A percentile compares a stretch with the other conserved stretches of the same genome.
phyloP scores from a whole-genome alignment of 2,888 invertebrate genomes.

The Ryuthela nishihirai region DNA sequence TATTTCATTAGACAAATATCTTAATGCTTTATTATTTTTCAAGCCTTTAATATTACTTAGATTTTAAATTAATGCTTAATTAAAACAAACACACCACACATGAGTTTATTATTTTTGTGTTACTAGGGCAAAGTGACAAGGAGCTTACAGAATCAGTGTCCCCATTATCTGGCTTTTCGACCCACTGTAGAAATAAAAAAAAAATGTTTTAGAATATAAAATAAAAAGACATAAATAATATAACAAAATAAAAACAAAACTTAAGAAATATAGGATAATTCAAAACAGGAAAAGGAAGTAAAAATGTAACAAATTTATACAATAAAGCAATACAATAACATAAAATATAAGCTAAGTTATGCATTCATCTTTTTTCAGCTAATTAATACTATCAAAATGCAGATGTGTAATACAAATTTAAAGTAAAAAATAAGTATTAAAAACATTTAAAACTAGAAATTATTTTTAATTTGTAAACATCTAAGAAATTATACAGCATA shows the following conservation, averaged over 20 bases:
- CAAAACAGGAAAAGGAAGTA: neutral
- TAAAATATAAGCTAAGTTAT: neutral
- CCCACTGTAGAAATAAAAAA: conserved; percentile 37
- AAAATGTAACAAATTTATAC: neutral
- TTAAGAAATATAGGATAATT: neutral
- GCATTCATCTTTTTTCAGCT: no score
- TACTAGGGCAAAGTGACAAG: conserved; percentile 9
- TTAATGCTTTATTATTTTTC: no score
- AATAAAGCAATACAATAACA: neutral
- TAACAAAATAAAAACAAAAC: neutral
- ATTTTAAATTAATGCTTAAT: no score
- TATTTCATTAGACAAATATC: no score
- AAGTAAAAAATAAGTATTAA: no score
- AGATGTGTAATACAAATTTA: no score
- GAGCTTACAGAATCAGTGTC: conserved; percentile 38
- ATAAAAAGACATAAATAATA: conserved; percentile 2
- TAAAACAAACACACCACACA: no score
- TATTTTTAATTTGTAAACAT: no score
- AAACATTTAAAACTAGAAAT: no score
- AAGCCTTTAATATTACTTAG: no score
- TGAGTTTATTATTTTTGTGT: neutral
- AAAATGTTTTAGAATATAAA: conserved; percentile 20
- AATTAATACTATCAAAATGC: no score
- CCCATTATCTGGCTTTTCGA: conserved; percentile 35
- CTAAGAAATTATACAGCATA: no score